A percentile compares a stretch with the other conserved stretches of the same genome.
These are phyloP conservation scores for Oreochromis mossambicus DNA, from an alignment of 2,797 vertebrate genomes.

Conservation along the genomic window DNA sequence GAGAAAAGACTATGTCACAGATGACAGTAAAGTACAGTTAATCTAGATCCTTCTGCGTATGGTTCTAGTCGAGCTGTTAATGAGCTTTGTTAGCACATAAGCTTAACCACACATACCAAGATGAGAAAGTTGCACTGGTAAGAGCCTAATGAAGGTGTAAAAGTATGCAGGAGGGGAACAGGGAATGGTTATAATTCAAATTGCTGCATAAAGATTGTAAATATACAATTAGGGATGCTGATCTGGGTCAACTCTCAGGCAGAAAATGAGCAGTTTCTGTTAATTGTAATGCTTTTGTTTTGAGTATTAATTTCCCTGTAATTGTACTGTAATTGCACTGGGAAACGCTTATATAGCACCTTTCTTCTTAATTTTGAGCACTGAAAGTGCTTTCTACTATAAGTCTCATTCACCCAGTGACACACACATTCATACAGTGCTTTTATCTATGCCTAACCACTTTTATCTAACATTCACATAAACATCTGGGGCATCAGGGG, in stretches of 20 bases:
- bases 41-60: background rate
- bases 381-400: background rate
- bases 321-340: conserved; percentile 28
- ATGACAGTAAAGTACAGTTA: background rate
- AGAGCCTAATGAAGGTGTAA: background rate
- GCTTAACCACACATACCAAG: background rate
- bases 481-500: background rate
- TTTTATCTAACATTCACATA: background rate
- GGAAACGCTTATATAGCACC: background rate
- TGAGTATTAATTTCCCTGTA: conserved; percentile 42
- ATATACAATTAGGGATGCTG: conserved; percentile 24
- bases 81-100: background rate
- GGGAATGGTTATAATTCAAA: conserved; percentile 16
- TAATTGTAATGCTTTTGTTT: conserved; percentile 17
- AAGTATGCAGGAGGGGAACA: background rate
- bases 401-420: background rate
- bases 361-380: background rate
- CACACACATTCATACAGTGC: background rate
- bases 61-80: conserved; percentile 7
- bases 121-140: background rate
- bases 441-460: background rate
- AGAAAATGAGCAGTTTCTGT: conserved; percentile 17
- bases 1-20: conserved; percentile 9
- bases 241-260: conserved; percentile 11
- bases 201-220: conserved; percentile 12